phyloP scores from a whole-genome alignment of 2,797 vertebrate species.

The Tarsius wallacei region DNA sequence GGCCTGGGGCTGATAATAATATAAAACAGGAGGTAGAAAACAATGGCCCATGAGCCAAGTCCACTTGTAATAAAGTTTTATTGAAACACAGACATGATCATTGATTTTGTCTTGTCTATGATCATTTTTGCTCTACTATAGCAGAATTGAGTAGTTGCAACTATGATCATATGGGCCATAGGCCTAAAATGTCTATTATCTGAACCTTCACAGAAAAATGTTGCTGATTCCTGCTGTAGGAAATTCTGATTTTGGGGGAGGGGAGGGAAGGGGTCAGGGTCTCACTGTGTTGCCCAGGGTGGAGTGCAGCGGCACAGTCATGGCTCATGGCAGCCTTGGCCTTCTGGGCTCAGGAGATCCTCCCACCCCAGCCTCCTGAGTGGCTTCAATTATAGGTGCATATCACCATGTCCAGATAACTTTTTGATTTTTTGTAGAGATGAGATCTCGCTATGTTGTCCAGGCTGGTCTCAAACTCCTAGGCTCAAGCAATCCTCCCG shows the following conservation, averaged over 20 bases:
- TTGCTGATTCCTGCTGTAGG: background rate
- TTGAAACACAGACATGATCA: background rate
- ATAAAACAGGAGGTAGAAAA: background rate
- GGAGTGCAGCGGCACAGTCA: no score
- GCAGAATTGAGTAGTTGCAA: background rate
- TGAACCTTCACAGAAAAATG: background rate
- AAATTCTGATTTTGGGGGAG: background rate
- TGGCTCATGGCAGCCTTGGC: no score
- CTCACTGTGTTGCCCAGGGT: no score
- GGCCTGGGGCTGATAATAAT: background rate
- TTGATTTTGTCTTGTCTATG: background rate
- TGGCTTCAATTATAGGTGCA: no score
- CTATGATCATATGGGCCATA: background rate
- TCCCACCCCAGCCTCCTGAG: no score
- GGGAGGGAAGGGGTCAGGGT: no score
- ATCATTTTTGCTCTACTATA: background rate
- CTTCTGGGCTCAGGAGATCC: no score
- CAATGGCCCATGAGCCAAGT: background rate
- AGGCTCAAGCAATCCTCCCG: no score
- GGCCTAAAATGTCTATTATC: background rate
- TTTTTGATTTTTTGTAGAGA: no score
- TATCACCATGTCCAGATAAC: no score
- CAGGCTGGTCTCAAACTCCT: no score
- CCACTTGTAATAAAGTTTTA: background rate
- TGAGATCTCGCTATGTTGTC: no score